Conservation (phyloP, 2,113 vertebrate species). For the Mohoua ochrocephala region DNA sequence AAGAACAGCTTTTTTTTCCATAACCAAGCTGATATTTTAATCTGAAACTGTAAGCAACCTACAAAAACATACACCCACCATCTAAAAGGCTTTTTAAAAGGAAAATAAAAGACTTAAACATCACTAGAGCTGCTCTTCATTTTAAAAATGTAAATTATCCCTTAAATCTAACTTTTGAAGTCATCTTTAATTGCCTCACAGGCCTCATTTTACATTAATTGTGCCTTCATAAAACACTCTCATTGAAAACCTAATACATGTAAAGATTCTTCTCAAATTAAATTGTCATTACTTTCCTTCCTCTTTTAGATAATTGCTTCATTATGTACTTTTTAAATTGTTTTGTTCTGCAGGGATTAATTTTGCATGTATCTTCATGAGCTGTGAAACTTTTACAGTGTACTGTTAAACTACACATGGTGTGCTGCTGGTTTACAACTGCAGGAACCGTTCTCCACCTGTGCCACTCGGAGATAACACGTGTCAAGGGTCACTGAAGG, state of each 20-base stretch:
- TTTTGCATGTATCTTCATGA: slow-evolving; percentile 45
- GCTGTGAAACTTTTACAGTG: slow-evolving; percentile 23
- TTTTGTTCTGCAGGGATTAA: slow-evolving; percentile 65
- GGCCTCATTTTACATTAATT: neutral
- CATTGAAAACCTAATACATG: neutral
- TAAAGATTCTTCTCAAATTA: slow-evolving; percentile 3
- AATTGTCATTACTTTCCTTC: neutral
- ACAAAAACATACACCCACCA: neutral
- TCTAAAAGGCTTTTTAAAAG: neutral
- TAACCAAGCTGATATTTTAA: neutral
- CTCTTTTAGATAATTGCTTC: slow-evolving; percentile 53
- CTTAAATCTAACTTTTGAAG: slow-evolving; percentile 12
- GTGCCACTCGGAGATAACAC: neutral
- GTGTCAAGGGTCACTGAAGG: neutral
- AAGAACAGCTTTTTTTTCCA: neutral
- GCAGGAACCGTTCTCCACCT: neutral
- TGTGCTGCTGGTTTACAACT: neutral
- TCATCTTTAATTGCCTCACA: neutral
- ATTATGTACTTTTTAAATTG: slow-evolving; percentile 56
- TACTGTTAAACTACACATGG: neutral
- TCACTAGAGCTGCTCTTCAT: neutral
- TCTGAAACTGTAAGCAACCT: neutral
- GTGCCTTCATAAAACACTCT: neutral
- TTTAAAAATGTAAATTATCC: slow-evolving; percentile 43
- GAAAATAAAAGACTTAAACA: neutral